These are phyloP conservation scores for Amblyopsis hoosieri DNA, from an alignment of 2,797 vertebrate species.

Conservation along the genomic window DNA sequence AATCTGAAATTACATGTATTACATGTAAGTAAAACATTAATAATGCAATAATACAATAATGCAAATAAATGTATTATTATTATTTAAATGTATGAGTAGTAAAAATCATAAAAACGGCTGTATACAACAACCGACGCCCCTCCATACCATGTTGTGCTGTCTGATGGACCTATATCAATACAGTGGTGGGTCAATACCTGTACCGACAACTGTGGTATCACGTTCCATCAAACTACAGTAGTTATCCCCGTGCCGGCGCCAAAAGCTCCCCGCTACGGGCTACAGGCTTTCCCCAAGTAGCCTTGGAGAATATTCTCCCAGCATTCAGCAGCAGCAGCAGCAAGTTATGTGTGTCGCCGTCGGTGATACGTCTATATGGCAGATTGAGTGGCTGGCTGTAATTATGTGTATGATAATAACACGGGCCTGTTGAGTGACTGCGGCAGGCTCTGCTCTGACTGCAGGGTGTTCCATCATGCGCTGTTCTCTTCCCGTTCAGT, in stretches of 20 bases:
- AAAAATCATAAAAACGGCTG: no score
- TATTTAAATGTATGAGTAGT: no score
- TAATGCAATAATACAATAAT: no score
- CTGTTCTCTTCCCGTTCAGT: conserved; percentile 43
- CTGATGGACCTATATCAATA: no score
- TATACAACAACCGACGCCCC: no score
- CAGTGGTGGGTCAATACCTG: not conserved
- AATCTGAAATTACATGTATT: no score
- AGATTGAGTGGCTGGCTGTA: conserved; percentile 57
- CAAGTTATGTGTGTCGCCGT: conserved; percentile 47
- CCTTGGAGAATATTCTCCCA: conserved; percentile 24
- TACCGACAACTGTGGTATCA: conserved; percentile 2
- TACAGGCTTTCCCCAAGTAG: conserved; percentile 1
- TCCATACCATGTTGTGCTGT: no score
- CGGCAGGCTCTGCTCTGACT: conserved; percentile 40
- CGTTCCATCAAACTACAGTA: not conserved
- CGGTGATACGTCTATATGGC: conserved; percentile 20
- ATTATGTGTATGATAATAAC: conserved; percentile 63
- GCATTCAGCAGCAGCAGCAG: conserved; percentile 29
- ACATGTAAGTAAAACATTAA: no score
- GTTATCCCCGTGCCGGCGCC: not conserved
- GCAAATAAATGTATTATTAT: no score
- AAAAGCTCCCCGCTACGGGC: conserved; percentile 3
- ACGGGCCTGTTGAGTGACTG: conserved; percentile 38
- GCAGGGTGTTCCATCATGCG: conserved; percentile 54